Evolutionary conservation across 2,797 vertebrate species (phyloP), one percentile per base, ranked within the genome.

Genomic region (Poeciliopsis presidionis): DNA sequence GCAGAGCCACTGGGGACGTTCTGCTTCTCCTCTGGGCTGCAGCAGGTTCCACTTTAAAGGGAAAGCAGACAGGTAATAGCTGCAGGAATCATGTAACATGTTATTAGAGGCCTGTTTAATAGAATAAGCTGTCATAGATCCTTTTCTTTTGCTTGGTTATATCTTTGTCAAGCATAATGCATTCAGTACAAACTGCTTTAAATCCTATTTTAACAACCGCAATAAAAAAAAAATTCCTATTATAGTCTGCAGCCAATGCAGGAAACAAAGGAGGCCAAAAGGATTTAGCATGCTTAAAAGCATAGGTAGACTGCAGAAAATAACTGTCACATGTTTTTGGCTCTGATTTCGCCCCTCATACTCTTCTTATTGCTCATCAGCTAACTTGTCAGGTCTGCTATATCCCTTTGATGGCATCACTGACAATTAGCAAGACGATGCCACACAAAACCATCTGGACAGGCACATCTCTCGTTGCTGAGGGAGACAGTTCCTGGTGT

Each of bases 361-460:
- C 91, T 93, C 91, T 85, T 95, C 93, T 95, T 93, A 92, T 92
- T 94, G 94, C 94, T 95, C 93, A 95, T 95, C 94, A 94, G 94
- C 94, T 93, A 92, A 92, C 93, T 94, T 96, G 95, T 95, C 96
- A 96, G 94, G 95, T 95, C 93, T 92, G 92, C 94, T 95, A 80
- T 91, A 84, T 96, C 93, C 94, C 94, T 95, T 95, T 95, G 95
- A 96, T 94, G 95, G 92, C 95, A 95, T 96, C 95, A 95, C 95
- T 96, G 95, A 96, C 95, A 96, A 96, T 96, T 96, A 96, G 95
- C 94, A 94, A 95, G 95, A 96, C 90, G 94, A 93, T 92, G 95
- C 93, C 94, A 94, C 95, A 95, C 95, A 95, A 94, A 95, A 95
- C 95, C 95, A 95, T 96, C 94, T 96, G 95, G 95, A 96, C 95